phyloP scores from a whole-genome alignment of 2,113 vertebrate genomes.

The Chaetorhynchus papuensis region DNA sequence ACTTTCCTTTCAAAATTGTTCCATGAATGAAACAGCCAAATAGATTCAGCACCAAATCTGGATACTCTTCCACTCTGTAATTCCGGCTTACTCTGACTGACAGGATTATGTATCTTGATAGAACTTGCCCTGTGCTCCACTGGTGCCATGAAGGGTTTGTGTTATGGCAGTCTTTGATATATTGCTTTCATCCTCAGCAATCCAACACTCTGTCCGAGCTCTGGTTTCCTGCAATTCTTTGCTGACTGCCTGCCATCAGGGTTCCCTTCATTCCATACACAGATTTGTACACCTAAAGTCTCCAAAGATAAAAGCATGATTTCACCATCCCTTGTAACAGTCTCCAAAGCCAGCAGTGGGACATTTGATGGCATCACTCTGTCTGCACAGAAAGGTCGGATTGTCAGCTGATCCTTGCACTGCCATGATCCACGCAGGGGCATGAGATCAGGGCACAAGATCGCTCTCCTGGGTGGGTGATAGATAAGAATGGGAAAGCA shows the following conservation, averaged over 20 bases:
- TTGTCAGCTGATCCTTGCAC: neutral
- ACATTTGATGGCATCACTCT: neutral
- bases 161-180: neutral
- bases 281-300: neutral
- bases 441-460: fast-evolving
- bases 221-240: neutral
- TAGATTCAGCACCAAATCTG: neutral
- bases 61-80: neutral
- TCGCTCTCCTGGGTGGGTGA: fast-evolving
- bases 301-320: neutral
- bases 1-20: neutral
- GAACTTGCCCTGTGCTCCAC: neutral
- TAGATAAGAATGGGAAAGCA: neutral
- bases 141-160: neutral
- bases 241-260: neutral
- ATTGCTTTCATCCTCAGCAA: neutral
- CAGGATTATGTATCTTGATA: neutral
- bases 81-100: neutral
- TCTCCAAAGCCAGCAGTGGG: neutral
- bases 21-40: neutral
- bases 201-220: neutral
- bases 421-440: neutral
- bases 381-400: neutral
- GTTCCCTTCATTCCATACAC: neutral
- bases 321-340: neutral